Base-by-base conservation (phyloP, 2,113 vertebrate species). In the Syngnathoides biaculeatus region DNA sequence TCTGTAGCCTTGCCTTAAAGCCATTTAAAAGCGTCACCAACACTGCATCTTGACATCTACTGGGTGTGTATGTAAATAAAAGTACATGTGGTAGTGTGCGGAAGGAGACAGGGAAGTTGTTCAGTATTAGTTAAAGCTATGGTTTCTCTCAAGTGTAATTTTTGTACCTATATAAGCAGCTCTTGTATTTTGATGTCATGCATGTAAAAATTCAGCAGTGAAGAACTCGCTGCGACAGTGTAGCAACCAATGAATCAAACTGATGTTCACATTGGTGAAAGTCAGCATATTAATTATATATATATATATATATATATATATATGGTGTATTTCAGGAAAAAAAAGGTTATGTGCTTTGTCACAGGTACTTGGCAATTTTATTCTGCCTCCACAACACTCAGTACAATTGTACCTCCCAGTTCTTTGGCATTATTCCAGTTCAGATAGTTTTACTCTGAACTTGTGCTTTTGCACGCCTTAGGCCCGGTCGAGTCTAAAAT, bases 1-100 rank as follows among this genome's bases (percentile, higher is more conserved):
- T 87, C 64, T 53, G 70, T 80, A 81, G 83, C 79, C 76, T 82
- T 87, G 87, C 87, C 88, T 92, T 90, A 89, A 87, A 86, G 72
- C 62, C 58, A 65, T 71, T 72, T 65, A 47, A 78, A 74, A 79
- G 69, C 67, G 77, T 89, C 75, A 64, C 64, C 47, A 71, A 81
- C 76, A 84, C 71, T 78, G 75, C 79, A 67, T 77, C 72, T 45
- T 42, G n/a, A 76, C 19, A 71, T 58, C 52, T 86, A 53, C 12
- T 30, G 55, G 55, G 83, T 88, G 82, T 17, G 86, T 84, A 77
- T 89, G 84, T 89, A 85, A 81, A 86, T 87, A 82, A 62, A 80
- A 64, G 38, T 71, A 87, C 11, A 62, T 65, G 62, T 78, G 75
- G 60, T 66, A 74, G 78, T 87, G 64, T 80, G 73, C 79, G 84